phyloP scores from a whole-genome alignment of 2,113 vertebrate genomes.

The Hyperopisus bebe region DNA sequence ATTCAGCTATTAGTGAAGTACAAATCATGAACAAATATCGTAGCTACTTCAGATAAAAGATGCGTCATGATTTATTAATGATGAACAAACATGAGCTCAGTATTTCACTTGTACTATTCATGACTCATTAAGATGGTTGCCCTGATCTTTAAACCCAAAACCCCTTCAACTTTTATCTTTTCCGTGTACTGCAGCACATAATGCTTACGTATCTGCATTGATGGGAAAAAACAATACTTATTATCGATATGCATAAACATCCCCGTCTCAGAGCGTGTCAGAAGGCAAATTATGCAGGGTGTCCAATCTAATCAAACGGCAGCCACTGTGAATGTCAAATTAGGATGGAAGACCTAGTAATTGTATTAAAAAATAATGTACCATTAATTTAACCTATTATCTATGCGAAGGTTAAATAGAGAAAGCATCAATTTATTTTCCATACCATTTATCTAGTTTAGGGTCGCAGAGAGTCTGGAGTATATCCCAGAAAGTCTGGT shows the following conservation, averaged over 20 bases:
- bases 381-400: neutral
- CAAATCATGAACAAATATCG: neutral
- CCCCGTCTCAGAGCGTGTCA: neutral
- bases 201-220: neutral
- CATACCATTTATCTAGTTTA: neutral
- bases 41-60: neutral
- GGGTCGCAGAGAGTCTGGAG: neutral
- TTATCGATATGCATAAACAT: neutral
- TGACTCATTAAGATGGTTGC: neutral
- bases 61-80: neutral
- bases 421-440: neutral
- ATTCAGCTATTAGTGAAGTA: neutral
- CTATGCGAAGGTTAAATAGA: neutral
- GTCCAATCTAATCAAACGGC: neutral
- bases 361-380: neutral
- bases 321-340: neutral
- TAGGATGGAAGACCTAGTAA: neutral
- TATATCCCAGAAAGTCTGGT: neutral
- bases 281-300: neutral
- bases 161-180: neutral
- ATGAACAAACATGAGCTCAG: neutral
- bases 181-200: neutral
- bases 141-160: neutral
- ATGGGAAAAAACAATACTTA: neutral
- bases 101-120: neutral